Conservation (phyloP, 1,140 invertebrate genomes). For the Drosophila neocordata region DNA sequence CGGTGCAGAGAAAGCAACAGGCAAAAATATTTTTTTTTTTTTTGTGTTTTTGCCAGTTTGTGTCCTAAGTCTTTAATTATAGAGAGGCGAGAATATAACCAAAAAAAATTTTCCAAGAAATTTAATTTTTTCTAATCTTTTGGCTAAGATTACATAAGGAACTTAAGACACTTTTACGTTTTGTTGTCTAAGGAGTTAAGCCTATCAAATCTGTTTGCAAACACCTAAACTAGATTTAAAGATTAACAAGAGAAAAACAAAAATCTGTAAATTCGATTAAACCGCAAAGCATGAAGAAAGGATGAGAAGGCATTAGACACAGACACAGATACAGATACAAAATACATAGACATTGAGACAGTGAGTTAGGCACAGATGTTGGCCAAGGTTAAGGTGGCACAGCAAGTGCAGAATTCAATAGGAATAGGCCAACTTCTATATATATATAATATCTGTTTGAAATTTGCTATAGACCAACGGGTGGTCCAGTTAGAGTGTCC, state of each 20-base stretch:
- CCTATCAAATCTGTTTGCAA: slow-evolving; percentile 77
- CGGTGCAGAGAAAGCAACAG: neutral
- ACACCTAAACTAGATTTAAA: slow-evolving; percentile 42
- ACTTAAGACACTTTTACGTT: slow-evolving; percentile 69
- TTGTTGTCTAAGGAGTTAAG: slow-evolving; percentile 51
- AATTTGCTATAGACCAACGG: slow-evolving; percentile 60
- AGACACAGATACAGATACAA: slow-evolving; percentile 15
- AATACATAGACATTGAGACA: neutral
- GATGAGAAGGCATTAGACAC: slow-evolving; percentile 36
- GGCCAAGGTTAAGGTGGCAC: slow-evolving; percentile 39
- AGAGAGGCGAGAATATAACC: neutral
- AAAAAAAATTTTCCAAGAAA: slow-evolving; percentile 58
- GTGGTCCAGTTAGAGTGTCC: slow-evolving; percentile 29
- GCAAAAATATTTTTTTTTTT: too few relatives aligned
- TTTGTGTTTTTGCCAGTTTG: too few relatives aligned
- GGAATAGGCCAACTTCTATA: neutral
- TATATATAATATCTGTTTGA: neutral
- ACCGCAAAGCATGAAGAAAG: slow-evolving; percentile 70
- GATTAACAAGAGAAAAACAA: slow-evolving; percentile 17
- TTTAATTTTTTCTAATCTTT: slow-evolving; percentile 6
- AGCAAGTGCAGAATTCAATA: slow-evolving; percentile 52
- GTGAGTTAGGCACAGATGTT: slow-evolving; percentile 24
- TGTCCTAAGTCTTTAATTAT: slow-evolving; percentile 64
- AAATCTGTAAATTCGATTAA: slow-evolving; percentile 79
- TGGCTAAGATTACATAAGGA: slow-evolving; percentile 50